A percentile compares a stretch with the other conserved stretches of the same genome.
phyloP scores from a whole-genome alignment of 2,888 invertebrate species.

The Conchocele bisecta region DNA sequence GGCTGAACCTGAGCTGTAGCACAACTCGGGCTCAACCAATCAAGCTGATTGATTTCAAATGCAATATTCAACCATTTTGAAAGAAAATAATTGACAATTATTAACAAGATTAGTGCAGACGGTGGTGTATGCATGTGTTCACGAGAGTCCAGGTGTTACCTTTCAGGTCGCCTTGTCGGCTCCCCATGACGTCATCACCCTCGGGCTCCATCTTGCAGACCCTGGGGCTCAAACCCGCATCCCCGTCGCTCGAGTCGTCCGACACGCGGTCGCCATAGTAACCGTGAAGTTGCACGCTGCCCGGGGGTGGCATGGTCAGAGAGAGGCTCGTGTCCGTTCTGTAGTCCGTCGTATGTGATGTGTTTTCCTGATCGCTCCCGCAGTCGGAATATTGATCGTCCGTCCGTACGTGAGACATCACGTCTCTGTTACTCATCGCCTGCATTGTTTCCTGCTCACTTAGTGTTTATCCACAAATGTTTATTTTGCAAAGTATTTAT shows the following conservation, averaged over 20 bases:
- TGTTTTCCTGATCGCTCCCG: slow-evolving; percentile 54
- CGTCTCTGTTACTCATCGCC: slow-evolving; percentile 42
- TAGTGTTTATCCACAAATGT: too few species aligned
- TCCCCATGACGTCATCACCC: slow-evolving; percentile 1
- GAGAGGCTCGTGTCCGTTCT: slow-evolving; percentile 49
- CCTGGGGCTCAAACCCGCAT: slow-evolving; percentile 48
- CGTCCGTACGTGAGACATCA: slow-evolving; percentile 30
- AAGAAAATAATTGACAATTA: too few species aligned
- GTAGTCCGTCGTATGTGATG: slow-evolving; percentile 49
- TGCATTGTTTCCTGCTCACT: slow-evolving; percentile 33
- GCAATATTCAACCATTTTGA: too few species aligned
- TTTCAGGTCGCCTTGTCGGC: not conserved
- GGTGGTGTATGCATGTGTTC: too few species aligned
- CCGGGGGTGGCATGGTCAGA: slow-evolving; percentile 36
- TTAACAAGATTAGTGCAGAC: too few species aligned
- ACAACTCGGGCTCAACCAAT: too few species aligned
- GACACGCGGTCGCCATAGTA: slow-evolving; percentile 7
- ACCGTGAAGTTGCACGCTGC: not conserved
- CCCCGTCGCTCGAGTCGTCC: slow-evolving; percentile 54
- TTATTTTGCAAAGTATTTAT: too few species aligned
- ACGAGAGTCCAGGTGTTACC: slow-evolving; percentile 5
- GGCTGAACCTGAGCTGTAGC: too few species aligned
- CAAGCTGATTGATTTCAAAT: too few species aligned
- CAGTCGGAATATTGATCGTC: slow-evolving; percentile 50
- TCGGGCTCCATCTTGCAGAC: slow-evolving; percentile 16